Evolutionary conservation across 2,113 vertebrate genomes (phyloP).

Genomic region (Hucho hucho): DNA sequence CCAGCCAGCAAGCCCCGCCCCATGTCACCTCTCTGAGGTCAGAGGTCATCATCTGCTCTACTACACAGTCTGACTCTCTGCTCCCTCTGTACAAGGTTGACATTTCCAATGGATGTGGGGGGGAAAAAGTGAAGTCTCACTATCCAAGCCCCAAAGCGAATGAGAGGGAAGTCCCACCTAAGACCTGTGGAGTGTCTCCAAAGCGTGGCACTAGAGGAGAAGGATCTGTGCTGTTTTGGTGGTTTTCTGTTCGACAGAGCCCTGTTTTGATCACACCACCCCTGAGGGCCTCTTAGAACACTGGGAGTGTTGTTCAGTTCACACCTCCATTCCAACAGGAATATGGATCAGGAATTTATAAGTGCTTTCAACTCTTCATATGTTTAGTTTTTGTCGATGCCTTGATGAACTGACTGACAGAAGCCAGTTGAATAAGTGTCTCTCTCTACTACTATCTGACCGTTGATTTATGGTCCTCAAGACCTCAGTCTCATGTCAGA

Average conservation of each 20-base stretch:
- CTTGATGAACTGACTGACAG: not conserved
- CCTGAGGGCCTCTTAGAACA: not conserved
- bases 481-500: not conserved
- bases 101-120: not conserved
- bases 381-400: not conserved
- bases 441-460: no score
- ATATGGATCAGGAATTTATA: not conserved
- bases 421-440: no score
- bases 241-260: not conserved
- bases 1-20: not conserved
- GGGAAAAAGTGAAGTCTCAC: not conserved
- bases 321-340: constrained; percentile 1
- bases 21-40: not conserved
- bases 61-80: not conserved
- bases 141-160: not conserved
- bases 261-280: not conserved
- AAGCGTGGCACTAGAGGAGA: not conserved
- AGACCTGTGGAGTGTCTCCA: not conserved
- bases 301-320: not conserved
- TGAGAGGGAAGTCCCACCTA: not conserved
- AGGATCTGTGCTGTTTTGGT: not conserved
- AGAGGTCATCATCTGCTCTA: not conserved
- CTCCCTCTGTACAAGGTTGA: not conserved
- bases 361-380: not conserved
- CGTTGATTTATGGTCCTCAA: not conserved